Percentiles rank a stretch among this genome's conserved stretches.
These are phyloP conservation scores for Patagioenas fasciata DNA, from an alignment of 2,113 vertebrate species.

Conservation along the genomic window DNA sequence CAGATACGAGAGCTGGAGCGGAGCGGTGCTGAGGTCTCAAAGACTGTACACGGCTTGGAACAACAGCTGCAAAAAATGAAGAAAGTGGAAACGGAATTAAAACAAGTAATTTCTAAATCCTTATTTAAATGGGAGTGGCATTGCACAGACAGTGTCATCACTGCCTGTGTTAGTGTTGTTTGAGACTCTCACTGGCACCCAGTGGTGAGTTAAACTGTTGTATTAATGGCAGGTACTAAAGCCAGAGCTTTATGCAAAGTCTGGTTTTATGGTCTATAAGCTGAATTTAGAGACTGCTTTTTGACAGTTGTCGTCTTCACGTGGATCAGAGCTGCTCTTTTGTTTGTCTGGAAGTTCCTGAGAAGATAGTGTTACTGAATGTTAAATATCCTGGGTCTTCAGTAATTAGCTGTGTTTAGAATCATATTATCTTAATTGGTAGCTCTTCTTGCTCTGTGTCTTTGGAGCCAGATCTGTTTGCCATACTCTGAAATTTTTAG, in stretches of 20 bases:
- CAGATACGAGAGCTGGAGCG: conserved; percentile 83
- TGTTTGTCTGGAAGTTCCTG: background rate
- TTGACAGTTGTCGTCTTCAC: background rate
- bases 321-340: background rate
- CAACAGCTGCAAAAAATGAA: conserved; percentile 83
- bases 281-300: background rate
- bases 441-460: background rate
- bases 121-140: background rate
- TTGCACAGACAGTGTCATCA: background rate
- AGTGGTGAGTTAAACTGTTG: background rate
- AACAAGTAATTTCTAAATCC: conserved; percentile 72
- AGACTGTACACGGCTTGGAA: conserved; percentile 74
- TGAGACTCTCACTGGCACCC: background rate
- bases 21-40: conserved; percentile 58
- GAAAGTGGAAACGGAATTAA: conserved; percentile 79
- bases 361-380: background rate
- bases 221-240: background rate
- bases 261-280: background rate
- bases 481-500: accelerated
- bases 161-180: background rate
- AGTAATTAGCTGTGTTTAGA: background rate
- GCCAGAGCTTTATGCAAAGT: background rate
- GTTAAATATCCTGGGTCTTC: background rate
- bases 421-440: background rate
- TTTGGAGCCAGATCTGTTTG: background rate